phyloP scores from a whole-genome alignment of 2,888 invertebrate species.

The Serripes groenlandicus region DNA sequence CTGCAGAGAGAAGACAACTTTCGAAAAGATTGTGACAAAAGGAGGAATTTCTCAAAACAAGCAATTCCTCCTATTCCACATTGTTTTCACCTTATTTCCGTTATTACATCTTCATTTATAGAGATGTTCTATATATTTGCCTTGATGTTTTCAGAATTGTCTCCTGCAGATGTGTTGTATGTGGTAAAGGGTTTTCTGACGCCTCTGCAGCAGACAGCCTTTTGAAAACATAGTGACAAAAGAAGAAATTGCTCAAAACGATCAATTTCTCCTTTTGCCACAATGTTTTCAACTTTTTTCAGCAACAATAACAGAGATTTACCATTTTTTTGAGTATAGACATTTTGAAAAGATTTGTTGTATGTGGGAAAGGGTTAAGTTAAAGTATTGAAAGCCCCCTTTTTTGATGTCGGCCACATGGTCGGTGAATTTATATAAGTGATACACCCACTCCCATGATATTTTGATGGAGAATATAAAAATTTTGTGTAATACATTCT shows the following conservation, averaged over 20 bases:
- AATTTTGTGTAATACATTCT: slow-evolving; percentile 22
- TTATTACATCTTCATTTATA: background rate
- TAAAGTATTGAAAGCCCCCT: background rate
- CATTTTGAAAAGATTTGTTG: too few species aligned
- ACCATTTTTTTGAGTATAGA: too few species aligned
- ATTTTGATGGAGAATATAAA: slow-evolving; percentile 22
- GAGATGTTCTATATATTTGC: background rate
- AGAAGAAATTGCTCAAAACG: too few species aligned
- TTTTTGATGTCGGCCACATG: background rate
- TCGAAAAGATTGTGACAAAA: background rate
- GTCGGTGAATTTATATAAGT: background rate
- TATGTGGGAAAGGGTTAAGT: background rate
- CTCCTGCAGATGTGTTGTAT: too few species aligned
- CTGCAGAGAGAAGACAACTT: too few species aligned
- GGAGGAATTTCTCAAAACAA: background rate
- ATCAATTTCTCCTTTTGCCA: too few species aligned
- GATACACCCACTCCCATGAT: slow-evolving; percentile 6
- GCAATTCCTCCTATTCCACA: background rate
- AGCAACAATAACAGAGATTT: too few species aligned
- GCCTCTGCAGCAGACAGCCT: too few species aligned
- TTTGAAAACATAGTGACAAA: too few species aligned
- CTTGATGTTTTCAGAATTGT: too few species aligned
- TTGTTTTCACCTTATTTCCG: background rate
- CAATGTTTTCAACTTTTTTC: too few species aligned
- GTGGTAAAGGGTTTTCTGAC: too few species aligned